Evolutionary conservation across 2,888 invertebrate genomes (phyloP), one percentile per base, ranked within the genome.

Genomic region (Heliconius aoede): DNA sequence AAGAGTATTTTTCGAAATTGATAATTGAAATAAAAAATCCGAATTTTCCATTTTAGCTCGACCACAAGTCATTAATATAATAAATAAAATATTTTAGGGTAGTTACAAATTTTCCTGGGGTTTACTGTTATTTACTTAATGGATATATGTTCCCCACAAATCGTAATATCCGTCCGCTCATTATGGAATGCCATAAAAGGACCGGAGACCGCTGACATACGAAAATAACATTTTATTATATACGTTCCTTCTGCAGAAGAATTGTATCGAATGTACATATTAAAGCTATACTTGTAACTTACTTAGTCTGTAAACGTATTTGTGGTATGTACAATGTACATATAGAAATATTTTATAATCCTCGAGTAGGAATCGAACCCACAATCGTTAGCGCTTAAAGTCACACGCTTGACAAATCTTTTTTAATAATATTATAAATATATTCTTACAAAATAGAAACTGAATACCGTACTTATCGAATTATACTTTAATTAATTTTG

Each of bases 111-210:
- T 18, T 67, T n/a, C 18, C 18, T 9, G 40, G 26, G 67, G 67
- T 40, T 26, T 36, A 67, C 21, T 67, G n/a, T n/a, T 36, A 51
- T 68, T 68, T 51, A 13, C 68, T n/a, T 68, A 68, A 68, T 68
- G n/a, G 18, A 36, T 68, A 51, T 69, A 30, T 15, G 65, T 13
- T 55, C 55, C 55, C 28, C 7, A 69, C 69, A 68, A 68, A 68
- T 68, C 11, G 51, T 51, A 30, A 68, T 51, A 68, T 46, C 26
- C 18, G 67, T 67, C 28, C 30, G n/a, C 68, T 68, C 68, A 68
- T 68, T 68, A 68, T 30, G 51, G 46, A 68, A 68, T 24, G n/a
- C 51, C 68, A 51, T 51, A 30, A 68, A 68, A 68, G 68, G 68
- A 51, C 30, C 68, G 68, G 30, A 26, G 40, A 51, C n/a, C 68